Base-by-base conservation (phyloP, 2,113 vertebrate species). In the Bucco capensis region DNA sequence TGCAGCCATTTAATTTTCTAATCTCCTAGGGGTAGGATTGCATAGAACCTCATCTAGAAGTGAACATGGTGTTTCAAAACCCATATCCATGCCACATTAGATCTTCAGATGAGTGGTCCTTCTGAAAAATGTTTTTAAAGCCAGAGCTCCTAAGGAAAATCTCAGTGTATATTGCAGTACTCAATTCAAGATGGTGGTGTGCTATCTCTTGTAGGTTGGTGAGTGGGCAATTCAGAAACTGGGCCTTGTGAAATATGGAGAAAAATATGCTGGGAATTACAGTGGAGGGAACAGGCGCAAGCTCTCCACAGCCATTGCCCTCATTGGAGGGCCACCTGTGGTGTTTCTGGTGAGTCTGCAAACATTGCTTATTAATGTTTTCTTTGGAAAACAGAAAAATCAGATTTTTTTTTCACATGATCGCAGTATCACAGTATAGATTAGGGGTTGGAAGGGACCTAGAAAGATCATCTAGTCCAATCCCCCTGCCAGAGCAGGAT, bases 261-360 rank as follows among this genome's bases (percentile, higher is more conserved):
- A 99, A 54, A 99, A 98, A 93, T 97, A 97, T 0, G 99, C 99
- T 8, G 98, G 99, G 72, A 99, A 98, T 88, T 99, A 99, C 92
- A 99, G 99, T 4, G 99, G 99, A 14, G 99, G 99, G 19, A 99
- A 99, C 97, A 98, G 98, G 90, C 98, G 99, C 82, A 99, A 99
- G 78, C 98, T 99, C n/a, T 99, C 99, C 17, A 99, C 99, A 1
- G 99, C 99, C 88, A 99, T 99, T 94, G 98, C 99, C 44, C 97
- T 99, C 84, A 99, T 99, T 10, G 99, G 98, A 35, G 98, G 98
- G 16, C 99, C 99, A 7, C 99, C 99, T 12, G 99, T 99, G 16
- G 98, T 99, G 54, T 99, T 99, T 95, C 96, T 99, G 98, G 99
- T 99, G 97, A 98, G 99, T 98, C 57, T 40, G 30, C 31, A 42